These are phyloP conservation scores for Mormyrops boulengeri DNA, from an alignment of 2,797 vertebrate species.

Conservation along the genomic window DNA sequence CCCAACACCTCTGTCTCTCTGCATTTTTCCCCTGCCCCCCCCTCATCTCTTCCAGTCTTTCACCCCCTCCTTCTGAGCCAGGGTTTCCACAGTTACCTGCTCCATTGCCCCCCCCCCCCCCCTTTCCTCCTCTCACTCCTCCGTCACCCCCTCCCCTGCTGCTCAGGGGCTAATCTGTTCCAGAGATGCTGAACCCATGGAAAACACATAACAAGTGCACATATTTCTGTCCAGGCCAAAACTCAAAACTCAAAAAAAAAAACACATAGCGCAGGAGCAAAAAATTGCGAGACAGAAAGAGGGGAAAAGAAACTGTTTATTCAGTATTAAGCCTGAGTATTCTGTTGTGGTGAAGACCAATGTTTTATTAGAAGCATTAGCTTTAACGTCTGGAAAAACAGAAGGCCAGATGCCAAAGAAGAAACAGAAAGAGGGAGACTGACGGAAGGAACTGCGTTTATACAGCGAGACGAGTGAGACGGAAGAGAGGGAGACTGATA, in stretches of 20 bases:
- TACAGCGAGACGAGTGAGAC: neutral
- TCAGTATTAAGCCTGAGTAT: slow-evolving; percentile 45
- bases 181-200: slow-evolving; percentile 35
- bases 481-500: neutral
- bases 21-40: slow-evolving; percentile 24
- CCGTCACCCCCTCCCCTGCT: slow-evolving; percentile 32
- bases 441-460: slow-evolving; percentile 20
- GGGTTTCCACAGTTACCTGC: slow-evolving; percentile 12
- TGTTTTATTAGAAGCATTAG: slow-evolving; percentile 53
- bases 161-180: slow-evolving; percentile 31
- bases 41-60: slow-evolving; percentile 20
- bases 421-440: slow-evolving; percentile 41
- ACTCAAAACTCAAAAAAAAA: slow-evolving; percentile 52
- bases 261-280: slow-evolving; percentile 37
- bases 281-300: slow-evolving; percentile 30
- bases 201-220: slow-evolving; percentile 45
- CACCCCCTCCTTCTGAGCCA: neutral
- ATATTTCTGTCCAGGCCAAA: slow-evolving; percentile 43
- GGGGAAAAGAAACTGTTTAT: slow-evolving; percentile 44
- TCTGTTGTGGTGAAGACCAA: slow-evolving; percentile 60
- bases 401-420: slow-evolving; percentile 47
- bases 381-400: slow-evolving; percentile 59
- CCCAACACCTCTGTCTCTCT: neutral
- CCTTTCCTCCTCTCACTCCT: slow-evolving; percentile 38
- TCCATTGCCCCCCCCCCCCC: slow-evolving; percentile 31